Base-by-base conservation (phyloP, 1,140 invertebrate species). In the Pteromalus puparum region DNA sequence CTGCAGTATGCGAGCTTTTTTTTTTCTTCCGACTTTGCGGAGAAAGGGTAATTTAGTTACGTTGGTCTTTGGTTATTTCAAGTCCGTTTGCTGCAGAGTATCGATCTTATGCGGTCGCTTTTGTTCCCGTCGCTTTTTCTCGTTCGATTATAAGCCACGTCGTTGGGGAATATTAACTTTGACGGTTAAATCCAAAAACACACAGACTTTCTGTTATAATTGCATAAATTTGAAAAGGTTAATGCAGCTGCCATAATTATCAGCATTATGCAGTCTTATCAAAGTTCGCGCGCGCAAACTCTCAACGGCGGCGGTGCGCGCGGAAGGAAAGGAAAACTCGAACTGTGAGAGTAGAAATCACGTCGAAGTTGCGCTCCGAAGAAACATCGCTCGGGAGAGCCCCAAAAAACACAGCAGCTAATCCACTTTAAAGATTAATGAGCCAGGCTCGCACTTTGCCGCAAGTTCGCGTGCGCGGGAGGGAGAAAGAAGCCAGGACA, bases 381-480 rank as follows among this genome's bases (percentile, higher is more conserved):
- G 70, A 81, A 61, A 76, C 30, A 67, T 15, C 7, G n/a, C 28
- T 68, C 53, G 30, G 1, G 46, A 48, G 53, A 72, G 30, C 30
- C 34, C 28, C 73, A 48, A 48, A 83, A 83, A 83, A 42, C 4
- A 82, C 10, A 48, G n/a, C 13, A 83, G 34, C 42, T 77, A 83
- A 83, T 77, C 61, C 42, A 83, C 74, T 77, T 83, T 70, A 83
- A 82, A 76, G 72, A 82, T 82, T 82, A 82, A 82, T 76, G 61
- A 82, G 53, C 30, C 53, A 15, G 34, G 30, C 46, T 34, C 68
- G 13, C 68, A 30, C 68, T 28, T 28, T 28, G 12, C 24, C 15
- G 68, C 26, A 70, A 30, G 15, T 28, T 70, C 26, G 68, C 24
- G 24, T 2, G 67, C 7, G 67, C 2, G 26, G 24, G 53, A 61